Base-by-base conservation (phyloP, 2,113 vertebrate genomes). In the Lathamus discolor region DNA sequence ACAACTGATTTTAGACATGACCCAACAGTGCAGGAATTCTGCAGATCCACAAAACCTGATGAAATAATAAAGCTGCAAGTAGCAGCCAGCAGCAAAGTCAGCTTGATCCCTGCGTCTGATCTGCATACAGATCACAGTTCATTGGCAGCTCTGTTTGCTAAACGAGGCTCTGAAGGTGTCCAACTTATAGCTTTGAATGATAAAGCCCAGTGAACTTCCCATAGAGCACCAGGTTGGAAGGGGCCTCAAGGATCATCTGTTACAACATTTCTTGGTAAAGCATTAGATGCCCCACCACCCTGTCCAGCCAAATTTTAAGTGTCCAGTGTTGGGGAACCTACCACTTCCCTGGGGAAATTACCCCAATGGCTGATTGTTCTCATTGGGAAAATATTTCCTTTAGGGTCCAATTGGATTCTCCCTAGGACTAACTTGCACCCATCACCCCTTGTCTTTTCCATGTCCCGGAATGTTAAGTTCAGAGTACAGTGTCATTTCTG, bases 141-240 rank as follows among this genome's bases (percentile, higher is more conserved):
- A 31, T 1, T 3, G 24, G 39, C 46, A 68, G 28, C 48, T 41
- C 24, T 4, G 2, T 27, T 62, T 48, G 14, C 74, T 37, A 33
- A 82, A 35, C 35, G 15, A 48, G 48, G 25, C 18, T 78, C 28
- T 24, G 20, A 64, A 76, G 25, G 75, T 48, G 59, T 35, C 67
- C 69, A 55, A 3, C 31, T 67, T 28, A 9, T 0, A 5, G 51
- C 41, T 78, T 48, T 13, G 20, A 68, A 48, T 0, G 1, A 61
- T 18, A 52, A 37, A 33, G 39, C 24, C 63, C 14, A 20, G 37
- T 23, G 13, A 49, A 10, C 20, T 59, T 59, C 57, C 35, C 22
- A n/a, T 10, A 59, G 13, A 59, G 22, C 33, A 59, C 13, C 57
- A 35, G 22, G 22, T 35, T 59, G 57, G 57, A 35, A 59, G 57